Base-by-base conservation (phyloP, 37 sponge, comb jelly and placozoan genomes). In the Spongilla lacustris region DNA sequence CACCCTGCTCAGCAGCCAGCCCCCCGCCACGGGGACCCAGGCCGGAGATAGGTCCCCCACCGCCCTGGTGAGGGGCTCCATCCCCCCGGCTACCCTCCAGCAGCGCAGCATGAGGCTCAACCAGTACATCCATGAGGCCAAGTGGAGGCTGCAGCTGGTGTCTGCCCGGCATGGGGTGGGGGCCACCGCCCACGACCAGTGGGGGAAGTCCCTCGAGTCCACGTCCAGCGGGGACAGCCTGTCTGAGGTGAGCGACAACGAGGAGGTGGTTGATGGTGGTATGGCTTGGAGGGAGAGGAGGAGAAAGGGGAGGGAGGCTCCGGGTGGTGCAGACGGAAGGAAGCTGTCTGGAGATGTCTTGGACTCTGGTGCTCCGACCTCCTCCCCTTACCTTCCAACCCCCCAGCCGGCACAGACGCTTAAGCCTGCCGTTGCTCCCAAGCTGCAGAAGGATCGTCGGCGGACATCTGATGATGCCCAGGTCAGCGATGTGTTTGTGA, bases 91-190 rank as follows among this genome's bases (percentile, higher is more conserved):
- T 24, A 66, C 89, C 11, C 66, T 93, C 4, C 91, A 97, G 67
- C 84, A 89, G 36, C 71, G 96, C 21, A 81, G 87, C 36, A 82
- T 85, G 1, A 82, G 73, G 36, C 84, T 97, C 13, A 87, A 97
- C 85, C 89, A 95, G 80, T 86, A 83, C 70, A 87, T 96, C 82
- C 91, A 93, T 69, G 98, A 97, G 73, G 98, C 98, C 38, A 86
- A 81, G 1, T 97, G 98, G 98, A 76, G 98, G 41, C 81, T 93
- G 21, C 87, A 95, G 66, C 86, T 97, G 27, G 92, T 97, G 12
- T 86, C 94, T 0, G 85, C 91, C 32, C 87, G 87, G 66, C 73
- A 80, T 24, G 85, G 81, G 3, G 68, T 83, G 41, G 68, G 30
- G 11, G 74, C 86, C 2, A 23, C n/a, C 1, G 14, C 23, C 67